phyloP scores from a whole-genome alignment of 2,797 vertebrate species.

The Leucoraja ocellata region DNA sequence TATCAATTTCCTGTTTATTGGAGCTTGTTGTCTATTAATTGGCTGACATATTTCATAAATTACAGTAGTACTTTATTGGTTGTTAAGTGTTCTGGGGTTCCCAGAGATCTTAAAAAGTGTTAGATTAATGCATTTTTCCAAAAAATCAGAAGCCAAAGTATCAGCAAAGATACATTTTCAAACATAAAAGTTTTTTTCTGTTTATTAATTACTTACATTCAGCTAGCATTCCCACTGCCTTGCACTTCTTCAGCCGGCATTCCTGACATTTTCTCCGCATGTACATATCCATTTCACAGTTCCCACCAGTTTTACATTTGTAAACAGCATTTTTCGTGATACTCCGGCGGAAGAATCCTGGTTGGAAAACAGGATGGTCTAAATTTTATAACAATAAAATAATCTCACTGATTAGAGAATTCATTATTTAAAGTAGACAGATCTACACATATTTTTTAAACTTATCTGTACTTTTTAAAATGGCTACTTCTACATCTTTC shows the following conservation, averaged over 20 bases:
- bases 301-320: conserved; percentile 81
- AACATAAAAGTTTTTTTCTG: not conserved
- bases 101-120: too few species aligned
- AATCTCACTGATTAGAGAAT: not conserved
- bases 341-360: conserved; percentile 83
- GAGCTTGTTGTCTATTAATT: too few species aligned
- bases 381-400: too few species aligned
- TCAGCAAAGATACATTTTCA: not conserved
- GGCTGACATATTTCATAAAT: too few species aligned
- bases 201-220: conserved; percentile 69
- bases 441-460: not conserved
- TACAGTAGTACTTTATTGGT: too few species aligned
- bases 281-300: conserved; percentile 96
- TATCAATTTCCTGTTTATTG: too few species aligned
- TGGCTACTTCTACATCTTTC: not conserved
- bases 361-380: not conserved
- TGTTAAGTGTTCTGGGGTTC: too few species aligned
- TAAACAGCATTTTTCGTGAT: conserved; percentile 88
- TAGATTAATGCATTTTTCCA: too few species aligned
- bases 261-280: conserved; percentile 92
- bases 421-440: not conserved
- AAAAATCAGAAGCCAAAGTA: not conserved
- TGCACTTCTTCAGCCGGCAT: conserved; percentile 84
- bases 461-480: not conserved
- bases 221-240: conserved; percentile 87